Base-by-base conservation (phyloP, 2,797 vertebrate genomes). In the Alcedo quadribrachys region DNA sequence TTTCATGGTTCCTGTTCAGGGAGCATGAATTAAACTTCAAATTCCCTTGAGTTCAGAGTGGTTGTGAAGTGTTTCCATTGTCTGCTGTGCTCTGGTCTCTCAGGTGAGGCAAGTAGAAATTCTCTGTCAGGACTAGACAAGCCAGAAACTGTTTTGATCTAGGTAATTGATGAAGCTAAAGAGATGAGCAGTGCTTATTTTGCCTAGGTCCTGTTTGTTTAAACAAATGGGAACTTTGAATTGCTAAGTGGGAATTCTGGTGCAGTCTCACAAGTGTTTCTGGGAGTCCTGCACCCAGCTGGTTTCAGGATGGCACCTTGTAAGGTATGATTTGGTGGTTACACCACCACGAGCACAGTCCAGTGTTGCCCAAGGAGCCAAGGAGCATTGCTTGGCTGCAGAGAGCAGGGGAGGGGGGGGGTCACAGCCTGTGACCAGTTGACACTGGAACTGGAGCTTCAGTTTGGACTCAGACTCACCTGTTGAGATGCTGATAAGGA, bases 381-480 rank as follows among this genome's bases (percentile, higher is more conserved):
- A 0, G 1, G 4, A 14, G n/a, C 63, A 14, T 17, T 7, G 11
- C 24, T 40, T n/a, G 43, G 4, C 24, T 60, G 30, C 25, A 6
- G 43, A 11, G 48, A 21, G 42, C 27, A 37, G 12, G 53, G 21
- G 61, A 15, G 50, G 43, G 30, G 7, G 7, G 27, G 32, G 16
- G 6, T 35, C 86, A 61, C 28, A 25, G 8, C 20, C 22, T 8
- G 15, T 62, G 25, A 3, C 1, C 3, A 1, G 6, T n/a, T 85
- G 74, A 18, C 2, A 3, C 19, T 0, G 0, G 22, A 81, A 24
- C 15, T 28, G 32, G 16, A 7, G 14, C 0, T 20, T 61, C 5
- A 58, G 40, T 42, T n/a, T 0, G 0, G 8, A 14, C 35, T 35
- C 35, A 5, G 25, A 13, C 30, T 30, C 2, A 1, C 17, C 22